Evolutionary conservation across 2,888 invertebrate species (phyloP).

Genomic region (Lasioglossum marginatum): DNA sequence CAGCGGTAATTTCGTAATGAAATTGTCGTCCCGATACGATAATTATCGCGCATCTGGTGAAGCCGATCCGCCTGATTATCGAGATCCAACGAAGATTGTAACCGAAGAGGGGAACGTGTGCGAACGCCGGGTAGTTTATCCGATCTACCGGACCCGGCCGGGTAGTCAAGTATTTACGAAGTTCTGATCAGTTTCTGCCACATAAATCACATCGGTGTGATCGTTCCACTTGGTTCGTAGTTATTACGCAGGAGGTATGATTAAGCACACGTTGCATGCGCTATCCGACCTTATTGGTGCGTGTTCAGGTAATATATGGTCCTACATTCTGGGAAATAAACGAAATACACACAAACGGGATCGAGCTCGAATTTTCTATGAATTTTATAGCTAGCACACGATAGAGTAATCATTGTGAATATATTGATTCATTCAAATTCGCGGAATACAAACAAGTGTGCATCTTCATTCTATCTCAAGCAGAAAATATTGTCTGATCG

Average conservation of each 20-base stretch:
- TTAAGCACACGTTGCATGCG: constrained; percentile 9
- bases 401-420: neutral
- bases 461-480: neutral
- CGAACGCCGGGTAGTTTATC: constrained; percentile 43
- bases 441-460: neutral
- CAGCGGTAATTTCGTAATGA: constrained; percentile 58
- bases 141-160: constrained; percentile 21
- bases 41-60: constrained; percentile 69
- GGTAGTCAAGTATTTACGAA: constrained; percentile 38
- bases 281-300: neutral
- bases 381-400: neutral
- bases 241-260: constrained; percentile 16
- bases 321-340: neutral
- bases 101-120: constrained; percentile 43
- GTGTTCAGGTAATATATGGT: neutral
- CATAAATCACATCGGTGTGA: constrained; percentile 25
- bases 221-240: constrained; percentile 18
- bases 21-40: constrained; percentile 66
- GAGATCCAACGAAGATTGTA: constrained; percentile 43
- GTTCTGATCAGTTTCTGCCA: constrained; percentile 10
- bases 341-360: neutral
- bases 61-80: constrained; percentile 58
- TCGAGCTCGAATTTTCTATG: neutral
- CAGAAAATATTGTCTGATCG: neutral
- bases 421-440: too few relatives aligned